Base-by-base conservation (phyloP, 2,888 invertebrate species). In the Metacarcinus magister region DNA sequence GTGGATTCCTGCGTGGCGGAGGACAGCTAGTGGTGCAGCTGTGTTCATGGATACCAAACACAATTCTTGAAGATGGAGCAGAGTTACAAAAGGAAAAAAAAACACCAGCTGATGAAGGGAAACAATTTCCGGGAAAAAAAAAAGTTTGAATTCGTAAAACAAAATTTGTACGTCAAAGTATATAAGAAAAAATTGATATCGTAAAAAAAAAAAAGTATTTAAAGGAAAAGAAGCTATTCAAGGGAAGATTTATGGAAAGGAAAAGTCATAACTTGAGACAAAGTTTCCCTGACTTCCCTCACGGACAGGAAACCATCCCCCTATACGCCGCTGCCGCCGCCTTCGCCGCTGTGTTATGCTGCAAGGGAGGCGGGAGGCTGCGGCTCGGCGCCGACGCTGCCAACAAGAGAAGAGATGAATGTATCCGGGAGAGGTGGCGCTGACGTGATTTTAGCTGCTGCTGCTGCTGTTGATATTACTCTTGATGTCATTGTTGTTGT, bases 241-340 rank as follows among this genome's bases (percentile, higher is more conserved):
- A 87, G 87, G 87, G 39, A 87, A 87, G 87, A 87, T 87, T 87
- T 87, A 87, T 87, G 87, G 39, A 87, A 87, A 39, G 87, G 39
- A 87, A 87, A 39, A 87, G 87, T 87, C 87, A 87, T 87, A 87
- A 87, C 87, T 87, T 87, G 87, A 87, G 39, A 39, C 87, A 87
- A 87, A 87, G 87, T 87, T 87, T 87, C 87, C 39, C 87, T 87
- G 87, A 39, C 87, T 87, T 87, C 16, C 87, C 87, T 13, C 87
- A 39, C 87, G 87, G 87, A 87, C 87, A 39, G 87, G 87, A 87
- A 87, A 32, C 32, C 87, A 39, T n/a, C 87, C 39, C 39, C 87
- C 54, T 54, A 5, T 13, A 54, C 54, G 54, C 8, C 16, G 87
- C 87, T 13, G 87, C 39, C 39, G 87, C 39, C 39, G 39, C 87